phyloP scores from a whole-genome alignment of 2,888 invertebrate species.

The Laspeyria flexula region DNA sequence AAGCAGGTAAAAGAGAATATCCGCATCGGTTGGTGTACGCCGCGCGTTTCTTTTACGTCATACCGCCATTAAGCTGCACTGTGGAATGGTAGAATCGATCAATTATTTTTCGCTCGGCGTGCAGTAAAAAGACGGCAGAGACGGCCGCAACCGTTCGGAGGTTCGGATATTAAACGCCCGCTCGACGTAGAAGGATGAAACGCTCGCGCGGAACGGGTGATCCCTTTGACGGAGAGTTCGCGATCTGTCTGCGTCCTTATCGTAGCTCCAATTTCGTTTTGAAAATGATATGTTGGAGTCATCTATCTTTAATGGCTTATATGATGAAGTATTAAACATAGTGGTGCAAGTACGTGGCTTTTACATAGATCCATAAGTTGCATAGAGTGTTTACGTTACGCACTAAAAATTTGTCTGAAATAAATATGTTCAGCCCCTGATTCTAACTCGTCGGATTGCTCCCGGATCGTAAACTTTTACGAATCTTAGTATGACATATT shows the following conservation, averaged over 20 bases:
- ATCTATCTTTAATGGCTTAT: constrained; percentile 38
- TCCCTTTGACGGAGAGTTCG: constrained; percentile 73
- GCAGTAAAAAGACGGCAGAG: constrained; percentile 76
- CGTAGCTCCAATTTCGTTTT: constrained; percentile 60
- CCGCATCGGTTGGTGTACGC: constrained; percentile 37
- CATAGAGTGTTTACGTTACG: too few relatives aligned
- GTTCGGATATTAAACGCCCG: constrained; percentile 77
- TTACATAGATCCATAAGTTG: not conserved
- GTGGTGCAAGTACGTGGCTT: constrained; percentile 1
- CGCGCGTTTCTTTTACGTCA: constrained; percentile 64
- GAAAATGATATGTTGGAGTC: constrained; percentile 52
- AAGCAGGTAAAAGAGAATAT: constrained; percentile 50
- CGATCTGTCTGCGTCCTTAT: constrained; percentile 76
- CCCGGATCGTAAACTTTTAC: too few relatives aligned
- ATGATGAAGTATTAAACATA: constrained; percentile 29
- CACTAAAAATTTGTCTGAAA: too few relatives aligned
- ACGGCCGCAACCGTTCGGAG: constrained; percentile 58
- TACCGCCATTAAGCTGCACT: constrained; percentile 65
- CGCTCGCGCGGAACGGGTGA: constrained; percentile 55
- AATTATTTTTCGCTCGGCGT: constrained; percentile 79
- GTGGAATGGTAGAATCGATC: constrained; percentile 73
- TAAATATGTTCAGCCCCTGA: too few relatives aligned
- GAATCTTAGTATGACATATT: too few relatives aligned
- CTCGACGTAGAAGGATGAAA: constrained; percentile 48
- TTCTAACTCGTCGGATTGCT: too few relatives aligned